phyloP scores from a whole-genome alignment of 2,797 vertebrate genomes.

The Xenentodon cancila region DNA sequence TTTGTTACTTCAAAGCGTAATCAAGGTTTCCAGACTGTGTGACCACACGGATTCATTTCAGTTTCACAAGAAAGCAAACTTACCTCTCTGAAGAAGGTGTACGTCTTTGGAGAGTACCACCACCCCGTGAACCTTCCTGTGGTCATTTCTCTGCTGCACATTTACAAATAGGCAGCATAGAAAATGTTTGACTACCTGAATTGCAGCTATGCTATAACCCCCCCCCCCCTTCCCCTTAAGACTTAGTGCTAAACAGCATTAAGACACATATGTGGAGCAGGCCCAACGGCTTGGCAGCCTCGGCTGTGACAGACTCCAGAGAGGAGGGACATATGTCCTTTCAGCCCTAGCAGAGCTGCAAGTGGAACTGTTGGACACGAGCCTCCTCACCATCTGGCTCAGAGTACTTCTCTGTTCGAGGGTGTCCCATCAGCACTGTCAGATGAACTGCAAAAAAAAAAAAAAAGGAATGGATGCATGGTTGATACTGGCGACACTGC shows the following conservation, averaged over 20 bases:
- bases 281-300: constrained; percentile 53
- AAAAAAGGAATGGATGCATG: not conserved
- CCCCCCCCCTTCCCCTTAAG: constrained; percentile 10
- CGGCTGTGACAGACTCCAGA: constrained; percentile 35
- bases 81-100: too few relatives aligned
- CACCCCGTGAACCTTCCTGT: constrained; percentile 21
- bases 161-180: too few relatives aligned
- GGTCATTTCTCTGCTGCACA: too few relatives aligned
- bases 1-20: too few relatives aligned
- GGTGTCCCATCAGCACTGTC: constrained; percentile 33
- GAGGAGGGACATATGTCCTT: constrained; percentile 67
- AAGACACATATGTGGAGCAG: constrained; percentile 53
- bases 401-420: constrained; percentile 29
- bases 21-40: too few relatives aligned
- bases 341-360: constrained; percentile 56
- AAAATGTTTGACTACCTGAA: too few relatives aligned
- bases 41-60: too few relatives aligned
- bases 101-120: constrained; percentile 46
- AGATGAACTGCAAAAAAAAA: constrained; percentile 17
- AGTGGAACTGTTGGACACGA: constrained; percentile 51
- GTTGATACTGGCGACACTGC: too few relatives aligned
- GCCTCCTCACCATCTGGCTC: constrained; percentile 63
- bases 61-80: too few relatives aligned
- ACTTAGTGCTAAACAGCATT: constrained; percentile 46
- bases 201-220: too few relatives aligned